Evolutionary conservation across 2,888 invertebrate species (phyloP), one percentile per base, ranked within the genome.

Genomic region (Antheraea assamensis): DNA sequence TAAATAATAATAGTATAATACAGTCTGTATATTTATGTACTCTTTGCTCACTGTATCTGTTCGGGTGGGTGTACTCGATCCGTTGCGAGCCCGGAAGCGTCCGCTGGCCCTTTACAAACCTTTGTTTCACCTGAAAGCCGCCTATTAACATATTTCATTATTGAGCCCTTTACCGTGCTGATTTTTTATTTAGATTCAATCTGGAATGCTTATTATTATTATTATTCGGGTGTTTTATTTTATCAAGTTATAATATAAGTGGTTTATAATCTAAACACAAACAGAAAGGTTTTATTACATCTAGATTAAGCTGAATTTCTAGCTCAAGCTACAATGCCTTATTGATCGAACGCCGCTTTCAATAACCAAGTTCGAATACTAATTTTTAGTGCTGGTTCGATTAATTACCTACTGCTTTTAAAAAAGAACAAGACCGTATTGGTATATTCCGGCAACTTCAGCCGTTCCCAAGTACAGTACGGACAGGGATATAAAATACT

Each of bases 61-160:
- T 80, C 78, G 79, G 77, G 81, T 80, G 88, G 85, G 82, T 79
- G 84, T 82, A 88, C 85, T 87, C 88, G 87, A 90, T 89, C 88
- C 85, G 82, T 83, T 82, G 84, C 82, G 76, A 76, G 80, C 78
- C 81, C 85, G 85, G 88, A 88, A 88, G 85, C 86, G 72, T 75
- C 80, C 87, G 90, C 87, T 87, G 90, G 91, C 91, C 92, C 90
- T 92, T 92, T 90, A 79, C 84, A 83, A 86, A 89, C 90, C 92
- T 90, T 93, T 93, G 93, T 93, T 91, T 88, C 86, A 83, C 83
- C 80, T 82, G 83, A 85, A 82, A 83, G 83, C 78, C 76, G 77
- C 78, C 81, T 81, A 83, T 85, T 84, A 84, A 82, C 79, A 80
- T 82, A 79, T 79, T 81, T 80, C 80, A 80, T 83, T 80, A 79